Conservation (phyloP, 2,113 vertebrate genomes). For the Leptosomus discolor region DNA sequence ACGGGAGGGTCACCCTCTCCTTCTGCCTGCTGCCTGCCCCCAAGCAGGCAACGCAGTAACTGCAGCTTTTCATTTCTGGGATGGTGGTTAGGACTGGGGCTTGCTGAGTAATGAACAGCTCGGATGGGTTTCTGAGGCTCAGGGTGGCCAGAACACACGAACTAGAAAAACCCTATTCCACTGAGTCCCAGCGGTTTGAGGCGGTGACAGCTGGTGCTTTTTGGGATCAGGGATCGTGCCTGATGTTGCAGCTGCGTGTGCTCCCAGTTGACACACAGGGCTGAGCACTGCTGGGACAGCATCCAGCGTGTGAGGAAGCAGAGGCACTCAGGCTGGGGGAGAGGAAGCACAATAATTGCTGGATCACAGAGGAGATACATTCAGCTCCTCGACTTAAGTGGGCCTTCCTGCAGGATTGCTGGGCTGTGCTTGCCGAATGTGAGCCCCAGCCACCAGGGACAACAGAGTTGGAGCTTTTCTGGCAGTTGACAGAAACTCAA, state of each 20-base stretch:
- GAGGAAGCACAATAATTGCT: slow-evolving; percentile 22
- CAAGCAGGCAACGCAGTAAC: not conserved
- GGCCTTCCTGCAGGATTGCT: not conserved
- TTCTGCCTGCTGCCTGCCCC: accelerated
- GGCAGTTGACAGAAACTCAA: accelerated
- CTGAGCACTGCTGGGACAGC: not conserved
- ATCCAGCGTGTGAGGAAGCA: not conserved
- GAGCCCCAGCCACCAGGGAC: not conserved
- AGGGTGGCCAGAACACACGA: not conserved
- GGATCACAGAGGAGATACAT: not conserved
- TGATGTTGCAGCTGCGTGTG: not conserved
- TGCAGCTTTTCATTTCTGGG: not conserved
- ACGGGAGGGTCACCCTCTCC: not conserved
- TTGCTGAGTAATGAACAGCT: not conserved
- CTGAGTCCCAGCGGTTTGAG: not conserved
- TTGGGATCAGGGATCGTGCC: not conserved
- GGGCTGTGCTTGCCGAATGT: not conserved
- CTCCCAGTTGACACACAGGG: not conserved
- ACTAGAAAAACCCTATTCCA: not conserved
- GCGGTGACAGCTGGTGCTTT: slow-evolving; percentile 25
- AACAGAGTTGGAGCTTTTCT: not conserved
- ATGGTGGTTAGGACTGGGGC: not conserved
- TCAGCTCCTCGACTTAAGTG: not conserved
- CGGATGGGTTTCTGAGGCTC: not conserved
- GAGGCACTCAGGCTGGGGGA: not conserved